Conservation (phyloP, 2,888 invertebrate genomes). For the Mantis religiosa region DNA sequence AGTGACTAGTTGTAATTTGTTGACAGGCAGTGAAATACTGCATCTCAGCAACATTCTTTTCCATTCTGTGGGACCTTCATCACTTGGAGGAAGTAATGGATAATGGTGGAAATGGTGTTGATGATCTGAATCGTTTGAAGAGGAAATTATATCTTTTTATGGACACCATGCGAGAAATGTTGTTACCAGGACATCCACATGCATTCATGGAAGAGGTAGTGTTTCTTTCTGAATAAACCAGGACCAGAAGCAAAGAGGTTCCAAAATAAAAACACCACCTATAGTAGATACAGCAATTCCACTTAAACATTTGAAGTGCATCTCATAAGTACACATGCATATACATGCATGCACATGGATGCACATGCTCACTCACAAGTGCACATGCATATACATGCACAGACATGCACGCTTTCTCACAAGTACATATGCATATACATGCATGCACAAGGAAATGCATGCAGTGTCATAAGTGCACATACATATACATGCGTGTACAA, state of each 20-base stretch:
- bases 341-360: no score
- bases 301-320: neutral
- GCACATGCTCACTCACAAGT: no score
- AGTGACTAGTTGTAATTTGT: neutral
- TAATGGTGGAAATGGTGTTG: conserved; percentile 53
- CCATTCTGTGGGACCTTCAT: conserved; percentile 82
- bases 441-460: no score
- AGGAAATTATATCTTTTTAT: conserved; percentile 72
- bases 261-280: neutral
- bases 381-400: no score
- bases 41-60: conserved; percentile 68
- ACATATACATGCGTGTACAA: no score
- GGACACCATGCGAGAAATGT: conserved; percentile 64
- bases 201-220: conserved; percentile 74
- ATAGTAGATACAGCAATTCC: neutral
- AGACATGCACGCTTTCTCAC: no score
- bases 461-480: no score
- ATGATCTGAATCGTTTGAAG: conserved; percentile 57
- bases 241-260: conserved; percentile 22
- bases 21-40: conserved; percentile 68
- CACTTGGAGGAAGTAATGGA: conserved; percentile 72
- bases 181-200: conserved; percentile 62
- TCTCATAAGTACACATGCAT: no score
- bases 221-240: no score
- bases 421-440: no score